Conservation (phyloP, 2,888 invertebrate genomes). For the Alentia gelatinosa region DNA sequence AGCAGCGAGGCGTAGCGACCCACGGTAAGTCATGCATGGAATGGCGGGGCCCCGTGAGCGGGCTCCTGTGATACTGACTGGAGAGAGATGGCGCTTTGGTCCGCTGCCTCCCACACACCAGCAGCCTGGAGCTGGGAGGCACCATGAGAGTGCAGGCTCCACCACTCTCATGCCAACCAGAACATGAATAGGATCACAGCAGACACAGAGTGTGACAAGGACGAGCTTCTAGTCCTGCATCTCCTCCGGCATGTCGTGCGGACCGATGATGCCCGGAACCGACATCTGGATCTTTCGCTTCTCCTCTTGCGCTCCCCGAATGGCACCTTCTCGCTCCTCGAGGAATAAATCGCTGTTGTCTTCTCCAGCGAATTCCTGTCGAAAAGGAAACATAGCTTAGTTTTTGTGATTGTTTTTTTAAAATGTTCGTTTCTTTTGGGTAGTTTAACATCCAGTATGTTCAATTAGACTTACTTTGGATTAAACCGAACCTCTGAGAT, state of each 20-base stretch:
- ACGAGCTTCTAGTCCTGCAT: conserved; percentile 76
- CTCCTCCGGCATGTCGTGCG: conserved; percentile 80
- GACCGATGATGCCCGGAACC: conserved; percentile 91
- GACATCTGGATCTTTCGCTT: conserved; percentile 95
- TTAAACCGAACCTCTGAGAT: no score
- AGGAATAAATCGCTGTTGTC: conserved; percentile 98
- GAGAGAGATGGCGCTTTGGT: background rate
- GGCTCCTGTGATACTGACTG: background rate
- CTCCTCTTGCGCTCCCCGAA: conserved; percentile 94
- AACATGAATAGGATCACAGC: conserved; percentile 14
- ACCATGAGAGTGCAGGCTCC: background rate
- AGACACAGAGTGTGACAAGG: background rate
- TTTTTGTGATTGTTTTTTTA: no score
- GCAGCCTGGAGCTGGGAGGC: background rate
- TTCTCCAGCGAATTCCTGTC: conserved; percentile 97
- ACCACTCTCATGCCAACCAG: background rate
- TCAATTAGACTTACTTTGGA: no score
- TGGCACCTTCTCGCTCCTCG: conserved; percentile 95
- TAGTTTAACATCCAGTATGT: no score
- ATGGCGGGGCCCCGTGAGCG: background rate
- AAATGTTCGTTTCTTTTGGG: no score
- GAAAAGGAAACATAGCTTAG: conserved; percentile 67
- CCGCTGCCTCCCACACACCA: background rate
- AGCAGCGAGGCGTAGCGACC: background rate
- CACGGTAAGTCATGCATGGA: conserved; percentile 10